These are phyloP conservation scores for Xenotilapia longispinis DNA, from an alignment of 2,113 vertebrate species.

Conservation along the genomic window DNA sequence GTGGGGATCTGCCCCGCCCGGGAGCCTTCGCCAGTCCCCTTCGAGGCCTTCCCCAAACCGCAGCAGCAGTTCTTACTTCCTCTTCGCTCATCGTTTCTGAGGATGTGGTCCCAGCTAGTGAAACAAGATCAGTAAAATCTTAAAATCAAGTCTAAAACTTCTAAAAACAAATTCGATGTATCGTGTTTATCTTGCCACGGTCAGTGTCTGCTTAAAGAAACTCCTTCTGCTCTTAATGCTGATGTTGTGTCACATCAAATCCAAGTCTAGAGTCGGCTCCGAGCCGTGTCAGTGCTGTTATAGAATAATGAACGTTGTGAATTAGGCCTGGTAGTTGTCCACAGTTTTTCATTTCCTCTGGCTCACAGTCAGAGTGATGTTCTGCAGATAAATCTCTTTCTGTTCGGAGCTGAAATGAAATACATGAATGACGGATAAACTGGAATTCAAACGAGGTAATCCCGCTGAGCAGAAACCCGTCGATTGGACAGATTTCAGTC, in stretches of 20 bases:
- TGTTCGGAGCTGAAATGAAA: neutral
- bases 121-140: neutral
- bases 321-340: neutral
- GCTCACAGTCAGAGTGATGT: neutral
- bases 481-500: neutral
- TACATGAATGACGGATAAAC: neutral
- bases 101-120: neutral
- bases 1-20: neutral
- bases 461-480: neutral
- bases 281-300: neutral
- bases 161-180: neutral
- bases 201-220: neutral
- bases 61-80: fast-evolving
- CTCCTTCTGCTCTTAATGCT: neutral
- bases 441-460: neutral
- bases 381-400: neutral
- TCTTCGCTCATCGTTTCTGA: neutral
- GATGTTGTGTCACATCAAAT: neutral
- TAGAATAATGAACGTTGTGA: neutral
- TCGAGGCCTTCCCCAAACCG: neutral
- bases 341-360: neutral
- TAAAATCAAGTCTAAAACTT: neutral
- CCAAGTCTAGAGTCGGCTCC: neutral
- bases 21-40: neutral
- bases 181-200: neutral